Percentiles rank a stretch among this genome's conserved stretches.
phyloP scores from a whole-genome alignment of 64 coral and sea anemone genomes.

The Pocillopora verrucosa region DNA sequence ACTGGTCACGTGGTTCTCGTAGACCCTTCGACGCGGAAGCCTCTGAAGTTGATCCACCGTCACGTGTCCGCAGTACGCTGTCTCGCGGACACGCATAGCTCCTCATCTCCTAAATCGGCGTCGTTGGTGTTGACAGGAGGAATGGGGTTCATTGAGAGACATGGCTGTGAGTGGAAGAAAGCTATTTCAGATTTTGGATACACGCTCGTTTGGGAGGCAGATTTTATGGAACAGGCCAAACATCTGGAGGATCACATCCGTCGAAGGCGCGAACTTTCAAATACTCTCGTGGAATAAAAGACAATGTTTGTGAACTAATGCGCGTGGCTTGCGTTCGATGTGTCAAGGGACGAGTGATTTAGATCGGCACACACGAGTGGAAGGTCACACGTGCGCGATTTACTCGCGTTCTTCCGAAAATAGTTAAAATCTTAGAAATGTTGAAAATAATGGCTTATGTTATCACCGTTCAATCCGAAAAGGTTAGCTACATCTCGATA shows the following conservation, averaged over 20 bases:
- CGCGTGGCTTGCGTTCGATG: too few relatives aligned
- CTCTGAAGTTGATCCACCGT: constrained; percentile 64
- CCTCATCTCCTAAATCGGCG: constrained; percentile 25
- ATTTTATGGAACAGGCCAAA: constrained; percentile 64
- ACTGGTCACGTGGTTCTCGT: constrained; percentile 87
- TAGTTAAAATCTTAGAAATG: too few relatives aligned
- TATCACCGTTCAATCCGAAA: too few relatives aligned
- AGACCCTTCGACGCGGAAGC: constrained; percentile 58
- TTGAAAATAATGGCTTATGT: too few relatives aligned
- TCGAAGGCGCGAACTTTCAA: constrained; percentile 8
- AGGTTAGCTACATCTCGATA: too few relatives aligned
- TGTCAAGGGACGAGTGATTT: too few relatives aligned
- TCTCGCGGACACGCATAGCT: constrained; percentile 30
- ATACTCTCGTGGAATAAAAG: not conserved
- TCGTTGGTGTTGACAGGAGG: constrained; percentile 80
- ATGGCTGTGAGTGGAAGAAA: constrained; percentile 46
- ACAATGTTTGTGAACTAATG: not conserved
- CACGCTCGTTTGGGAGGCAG: constrained; percentile 79
- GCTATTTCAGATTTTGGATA: constrained; percentile 62
- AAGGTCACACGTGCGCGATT: too few relatives aligned
- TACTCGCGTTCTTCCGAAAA: too few relatives aligned
- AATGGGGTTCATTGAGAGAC: constrained; percentile 84
- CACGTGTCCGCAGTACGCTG: constrained; percentile 90
- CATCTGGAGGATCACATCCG: constrained; percentile 23
- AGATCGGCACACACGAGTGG: too few relatives aligned